A percentile compares a stretch with the other conserved stretches of the same genome.
phyloP scores from a whole-genome alignment of 2,888 invertebrate genomes.

The Eristalis arbustorum region DNA sequence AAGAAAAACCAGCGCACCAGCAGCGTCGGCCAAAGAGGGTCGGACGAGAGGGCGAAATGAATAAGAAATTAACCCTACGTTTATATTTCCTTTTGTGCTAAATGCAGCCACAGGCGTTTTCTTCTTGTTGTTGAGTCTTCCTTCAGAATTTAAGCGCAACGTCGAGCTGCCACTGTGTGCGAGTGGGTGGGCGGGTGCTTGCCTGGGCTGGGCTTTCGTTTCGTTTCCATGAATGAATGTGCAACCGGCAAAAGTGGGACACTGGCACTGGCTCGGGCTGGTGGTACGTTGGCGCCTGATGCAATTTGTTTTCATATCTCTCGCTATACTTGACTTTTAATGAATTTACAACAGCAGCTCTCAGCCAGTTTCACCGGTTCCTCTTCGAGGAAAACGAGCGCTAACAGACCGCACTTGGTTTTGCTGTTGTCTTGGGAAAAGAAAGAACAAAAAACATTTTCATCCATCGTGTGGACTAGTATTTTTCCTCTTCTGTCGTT shows the following conservation, averaged over 20 bases:
- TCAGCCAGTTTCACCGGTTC: not conserved
- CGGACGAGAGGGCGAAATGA: conserved; percentile 14
- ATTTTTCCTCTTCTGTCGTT: conserved; percentile 27
- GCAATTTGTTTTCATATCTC: conserved; percentile 38
- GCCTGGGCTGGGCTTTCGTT: not conserved
- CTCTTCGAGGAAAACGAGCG: too few species aligned
- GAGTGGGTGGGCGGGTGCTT: not conserved
- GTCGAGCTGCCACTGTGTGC: not conserved
- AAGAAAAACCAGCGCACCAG: conserved; percentile 7
- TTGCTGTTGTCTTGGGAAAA: conserved; percentile 6
- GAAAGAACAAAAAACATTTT: conserved; percentile 23
- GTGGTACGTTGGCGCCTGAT: conserved; percentile 14
- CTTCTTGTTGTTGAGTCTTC: conserved; percentile 38
- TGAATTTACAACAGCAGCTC: conserved; percentile 32
- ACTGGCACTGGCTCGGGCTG: not conserved
- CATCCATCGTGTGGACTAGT: conserved; percentile 30
- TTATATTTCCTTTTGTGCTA: conserved; percentile 68
- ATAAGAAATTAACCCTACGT: conserved; percentile 69
- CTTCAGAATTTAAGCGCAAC: conserved; percentile 33
- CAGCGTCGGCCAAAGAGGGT: not conserved
- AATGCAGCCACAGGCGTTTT: conserved; percentile 68
- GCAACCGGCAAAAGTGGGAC: conserved; percentile 37
- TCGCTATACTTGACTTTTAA: conserved; percentile 54
- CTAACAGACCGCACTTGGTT: too few species aligned
- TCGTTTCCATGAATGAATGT: conserved; percentile 54